Evolutionary conservation across 2,888 invertebrate species (phyloP).

Genomic region (Zygogramma bicolorata): DNA sequence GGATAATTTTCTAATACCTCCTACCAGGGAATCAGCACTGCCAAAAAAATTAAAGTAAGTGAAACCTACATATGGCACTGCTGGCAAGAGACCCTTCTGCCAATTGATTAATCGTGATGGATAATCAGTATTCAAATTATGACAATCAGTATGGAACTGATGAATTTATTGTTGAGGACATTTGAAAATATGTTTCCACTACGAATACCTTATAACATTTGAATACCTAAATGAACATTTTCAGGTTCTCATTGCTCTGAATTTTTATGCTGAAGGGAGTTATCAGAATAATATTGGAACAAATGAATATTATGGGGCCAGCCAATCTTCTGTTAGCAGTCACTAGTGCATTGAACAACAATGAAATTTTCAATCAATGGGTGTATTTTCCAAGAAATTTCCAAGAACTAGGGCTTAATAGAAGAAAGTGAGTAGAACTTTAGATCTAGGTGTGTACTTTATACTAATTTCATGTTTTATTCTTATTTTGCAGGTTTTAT

Average conservation of each 20-base stretch:
- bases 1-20: no score
- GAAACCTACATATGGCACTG: not conserved
- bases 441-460: not conserved
- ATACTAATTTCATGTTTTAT: not conserved
- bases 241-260: no score
- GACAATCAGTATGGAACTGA: not conserved
- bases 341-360: no score
- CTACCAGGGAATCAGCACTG: no score
- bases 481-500: not conserved
- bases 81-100: not conserved
- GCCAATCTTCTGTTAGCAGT: no score
- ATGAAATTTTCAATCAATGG: conserved; percentile 13
- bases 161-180: no score
- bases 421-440: conserved; percentile 7
- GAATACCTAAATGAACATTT: no score
- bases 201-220: not conserved
- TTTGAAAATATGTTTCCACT: not conserved
- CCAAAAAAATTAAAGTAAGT: no score
- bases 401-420: not conserved
- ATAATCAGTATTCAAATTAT: not conserved
- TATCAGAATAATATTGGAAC: no score
- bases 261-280: no score
- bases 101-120: not conserved
- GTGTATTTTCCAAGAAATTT: conserved; percentile 8
- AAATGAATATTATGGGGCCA: no score